A percentile compares a stretch with the other conserved stretches of the same genome.
These are phyloP conservation scores for Calyptomena viridis DNA, from an alignment of 2,113 vertebrate species.

Conservation along the genomic window DNA sequence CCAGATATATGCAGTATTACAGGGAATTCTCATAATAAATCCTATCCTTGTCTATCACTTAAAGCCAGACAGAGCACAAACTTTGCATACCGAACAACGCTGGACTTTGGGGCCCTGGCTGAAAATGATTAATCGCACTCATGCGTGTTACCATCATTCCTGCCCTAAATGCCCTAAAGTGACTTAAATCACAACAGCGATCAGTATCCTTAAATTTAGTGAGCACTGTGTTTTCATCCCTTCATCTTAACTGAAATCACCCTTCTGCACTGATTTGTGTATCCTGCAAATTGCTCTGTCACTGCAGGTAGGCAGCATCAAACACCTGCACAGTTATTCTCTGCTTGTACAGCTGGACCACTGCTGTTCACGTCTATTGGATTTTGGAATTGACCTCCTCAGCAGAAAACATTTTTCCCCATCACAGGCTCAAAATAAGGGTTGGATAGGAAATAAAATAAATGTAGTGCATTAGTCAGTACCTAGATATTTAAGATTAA, in stretches of 20 bases:
- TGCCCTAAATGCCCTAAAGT: not conserved
- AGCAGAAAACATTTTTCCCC: not conserved
- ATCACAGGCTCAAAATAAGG: not conserved
- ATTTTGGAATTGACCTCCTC: not conserved
- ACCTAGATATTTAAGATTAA: not conserved
- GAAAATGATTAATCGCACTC: not conserved
- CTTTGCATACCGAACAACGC: fast-evolving
- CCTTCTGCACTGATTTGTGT: not conserved
- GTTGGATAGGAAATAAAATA: not conserved
- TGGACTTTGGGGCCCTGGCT: not conserved
- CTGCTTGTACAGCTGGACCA: too few species aligned
- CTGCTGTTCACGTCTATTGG: not conserved
- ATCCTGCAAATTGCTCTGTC: not conserved
- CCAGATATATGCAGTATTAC: not conserved
- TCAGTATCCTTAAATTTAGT: not conserved
- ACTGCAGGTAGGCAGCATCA: not conserved
- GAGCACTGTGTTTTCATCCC: not conserved
- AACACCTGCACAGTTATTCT: too few species aligned
- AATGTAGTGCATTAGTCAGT: not conserved
- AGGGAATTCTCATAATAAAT: not conserved
- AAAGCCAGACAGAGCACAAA: not conserved
- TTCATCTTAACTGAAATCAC: not conserved
- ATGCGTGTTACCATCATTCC: not conserved
- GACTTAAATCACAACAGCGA: not conserved
- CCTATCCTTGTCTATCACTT: not conserved